Conservation (phyloP, 2,888 invertebrate genomes). For the Ganaspis brasiliensis region DNA sequence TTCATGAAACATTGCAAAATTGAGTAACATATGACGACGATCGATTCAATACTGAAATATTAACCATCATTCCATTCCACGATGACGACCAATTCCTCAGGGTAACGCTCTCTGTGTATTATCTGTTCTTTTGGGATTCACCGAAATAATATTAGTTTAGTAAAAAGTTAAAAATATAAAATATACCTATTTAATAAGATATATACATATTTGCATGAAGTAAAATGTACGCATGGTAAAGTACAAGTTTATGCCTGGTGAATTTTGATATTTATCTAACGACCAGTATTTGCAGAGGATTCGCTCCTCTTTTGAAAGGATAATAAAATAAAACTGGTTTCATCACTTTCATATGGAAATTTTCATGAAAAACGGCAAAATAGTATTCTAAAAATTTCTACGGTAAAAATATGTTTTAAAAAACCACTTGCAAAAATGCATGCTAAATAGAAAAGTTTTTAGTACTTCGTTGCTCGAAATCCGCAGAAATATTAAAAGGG, state of each 20-base stretch:
- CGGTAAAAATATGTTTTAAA: too few species aligned
- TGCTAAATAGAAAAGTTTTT: too few species aligned
- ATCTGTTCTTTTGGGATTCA: not conserved
- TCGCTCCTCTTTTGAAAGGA: too few species aligned
- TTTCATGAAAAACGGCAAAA: too few species aligned
- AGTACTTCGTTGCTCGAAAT: too few species aligned
- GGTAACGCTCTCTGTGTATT: not conserved
- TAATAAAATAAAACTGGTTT: too few species aligned
- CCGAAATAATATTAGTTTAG: not conserved
- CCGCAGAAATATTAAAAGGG: too few species aligned
- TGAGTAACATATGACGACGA: slow-evolving; percentile 32
- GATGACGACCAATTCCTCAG: slow-evolving; percentile 27
- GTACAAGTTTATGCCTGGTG: not conserved
- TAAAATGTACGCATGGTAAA: too few species aligned
- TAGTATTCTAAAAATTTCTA: too few species aligned
- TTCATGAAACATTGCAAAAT: slow-evolving; percentile 17
- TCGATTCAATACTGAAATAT: slow-evolving; percentile 34
- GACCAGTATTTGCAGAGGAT: too few species aligned
- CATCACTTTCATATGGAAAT: too few species aligned
- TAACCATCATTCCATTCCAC: slow-evolving; percentile 28
- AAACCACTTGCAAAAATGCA: too few species aligned
- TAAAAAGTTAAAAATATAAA: not conserved
- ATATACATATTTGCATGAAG: not conserved
- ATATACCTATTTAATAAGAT: not conserved
- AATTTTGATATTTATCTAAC: not conserved